Evolutionary conservation across 1,140 invertebrate species (phyloP), one percentile per base, ranked within the genome.

Genomic region (Zaprionus lachaisei): DNA sequence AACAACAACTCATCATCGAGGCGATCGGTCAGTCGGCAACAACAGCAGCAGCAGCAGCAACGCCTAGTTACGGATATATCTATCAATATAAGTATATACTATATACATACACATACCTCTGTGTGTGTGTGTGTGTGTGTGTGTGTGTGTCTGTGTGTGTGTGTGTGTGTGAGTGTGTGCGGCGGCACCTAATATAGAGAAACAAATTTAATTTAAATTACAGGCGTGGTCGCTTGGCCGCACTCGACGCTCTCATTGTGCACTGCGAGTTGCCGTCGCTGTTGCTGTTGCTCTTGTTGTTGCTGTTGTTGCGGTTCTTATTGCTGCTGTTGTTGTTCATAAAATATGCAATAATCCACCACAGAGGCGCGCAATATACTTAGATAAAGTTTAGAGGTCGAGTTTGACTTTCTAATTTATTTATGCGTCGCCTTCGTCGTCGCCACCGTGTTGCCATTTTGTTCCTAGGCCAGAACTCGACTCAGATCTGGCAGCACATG

Each of bases 141-240:
- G 20, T 63, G 14, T 70, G 12, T 62, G 24, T 57, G 17, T 72
- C 24, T 75, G 17, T 83, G 82, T n/a, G n/a, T n/a, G 4, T 41
- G 4, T 73, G 24, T 70, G 20, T 63, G 14, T 70, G 12, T 62
- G 24, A 62, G 17, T 72, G 31, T 75, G 17, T 83, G 82, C 74
- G 85, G 84, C 85, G 84, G 85, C 85, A 90, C 85, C 85, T 90
- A 90, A 90, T 90, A 90, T 90, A 90, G 85, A 73, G 72, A 90
- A 82, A 85, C 85, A 90, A 90, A 90, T 90, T 90, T 90, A 90
- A 90, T 90, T 90, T 90, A 90, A 90, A 90, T 90, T 90, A 90
- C 86, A 90, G 85, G 85, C 85, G 85, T 90, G 85, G 85, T 90
- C 85, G 83, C 77, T 77, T 63, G 68, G 72, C 55, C 64, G 72